Evolutionary conservation across 2,797 vertebrate genomes (phyloP).

Genomic region (Dryobates pubescens): DNA sequence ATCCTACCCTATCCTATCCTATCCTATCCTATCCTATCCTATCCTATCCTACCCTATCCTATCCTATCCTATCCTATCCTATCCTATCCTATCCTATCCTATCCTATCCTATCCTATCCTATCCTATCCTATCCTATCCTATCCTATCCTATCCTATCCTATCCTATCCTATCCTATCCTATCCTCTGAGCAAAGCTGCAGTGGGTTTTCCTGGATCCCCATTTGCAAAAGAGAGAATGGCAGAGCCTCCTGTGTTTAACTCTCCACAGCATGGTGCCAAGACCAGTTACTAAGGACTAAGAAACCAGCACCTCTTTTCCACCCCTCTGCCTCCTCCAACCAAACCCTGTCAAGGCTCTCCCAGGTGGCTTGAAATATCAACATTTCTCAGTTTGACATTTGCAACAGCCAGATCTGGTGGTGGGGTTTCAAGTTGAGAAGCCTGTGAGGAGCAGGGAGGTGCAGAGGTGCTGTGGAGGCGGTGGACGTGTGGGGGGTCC

Average conservation of each 20-base stretch:
- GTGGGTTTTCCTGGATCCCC: not conserved
- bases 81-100: too few species aligned
- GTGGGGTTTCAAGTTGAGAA: not conserved
- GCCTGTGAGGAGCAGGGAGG: not conserved
- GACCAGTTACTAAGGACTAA: not conserved
- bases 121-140: too few species aligned
- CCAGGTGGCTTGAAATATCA: not conserved
- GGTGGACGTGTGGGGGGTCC: rapidly evolving
- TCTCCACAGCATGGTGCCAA: not conserved
- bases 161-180: too few species aligned
- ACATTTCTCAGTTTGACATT: not conserved
- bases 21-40: too few species aligned
- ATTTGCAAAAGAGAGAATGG: not conserved
- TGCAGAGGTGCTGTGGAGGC: rapidly evolving
- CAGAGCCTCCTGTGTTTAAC: not conserved
- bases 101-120: too few species aligned
- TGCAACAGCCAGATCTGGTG: not conserved
- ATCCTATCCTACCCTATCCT: too few species aligned
- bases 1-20: too few species aligned
- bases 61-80: too few species aligned
- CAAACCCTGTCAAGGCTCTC: not conserved
- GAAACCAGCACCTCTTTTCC: not conserved
- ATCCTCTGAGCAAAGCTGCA: not conserved
- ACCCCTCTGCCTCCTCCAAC: not conserved
- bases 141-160: too few species aligned